Evolutionary conservation across 2,113 vertebrate genomes (phyloP), one percentile per base, ranked within the genome.

Genomic region (Spermophilus dauricus): DNA sequence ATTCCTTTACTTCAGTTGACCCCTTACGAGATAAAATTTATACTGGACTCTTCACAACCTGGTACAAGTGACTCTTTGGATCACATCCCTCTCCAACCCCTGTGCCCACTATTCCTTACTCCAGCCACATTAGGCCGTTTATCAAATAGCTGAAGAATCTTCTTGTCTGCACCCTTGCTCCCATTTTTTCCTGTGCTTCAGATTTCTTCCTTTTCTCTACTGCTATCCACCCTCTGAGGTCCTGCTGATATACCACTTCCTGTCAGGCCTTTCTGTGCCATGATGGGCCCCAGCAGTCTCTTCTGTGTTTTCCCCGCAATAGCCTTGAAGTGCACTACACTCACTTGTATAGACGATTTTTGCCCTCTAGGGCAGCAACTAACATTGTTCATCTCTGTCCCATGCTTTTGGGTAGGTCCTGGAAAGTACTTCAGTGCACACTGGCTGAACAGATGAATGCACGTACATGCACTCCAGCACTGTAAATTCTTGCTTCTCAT

Each of bases 401-500:
- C 20, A 24, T 28, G 26, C 51, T 63, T 67, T 2, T 34, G 39
- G 17, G 69, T 0, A 16, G 51, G 37, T 14, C 45, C 81, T 30
- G 37, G 26, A 53, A 67, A 81, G 70, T 18, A 8, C 17, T 67
- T 82, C 2, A 16, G 51, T 8, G 2, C 5, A 6, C 20, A 11
- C 8, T 89, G 58, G 10, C 2, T 70, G 20, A 34, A 58, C 4
- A 61, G 69, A 42, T 9, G 28, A 39, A 67, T 4, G 7, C 30
- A 10, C 0, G 2, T 13, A 28, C 4, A 12, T 18, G 67, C 32
- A 45, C 32, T 5, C 5, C 0, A 53, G 51, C 45, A 69, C 5
- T 16, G 1, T 1, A 39, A 34, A 65, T 34, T 94, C 78, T 65
- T 82, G 24, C 75, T 93, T 67, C 77, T 73, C 73, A 63, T 4